Percentiles rank a stretch among this genome's conserved stretches.
Conservation (phyloP, 2,113 vertebrate genomes). For the Numida meleagris region DNA sequence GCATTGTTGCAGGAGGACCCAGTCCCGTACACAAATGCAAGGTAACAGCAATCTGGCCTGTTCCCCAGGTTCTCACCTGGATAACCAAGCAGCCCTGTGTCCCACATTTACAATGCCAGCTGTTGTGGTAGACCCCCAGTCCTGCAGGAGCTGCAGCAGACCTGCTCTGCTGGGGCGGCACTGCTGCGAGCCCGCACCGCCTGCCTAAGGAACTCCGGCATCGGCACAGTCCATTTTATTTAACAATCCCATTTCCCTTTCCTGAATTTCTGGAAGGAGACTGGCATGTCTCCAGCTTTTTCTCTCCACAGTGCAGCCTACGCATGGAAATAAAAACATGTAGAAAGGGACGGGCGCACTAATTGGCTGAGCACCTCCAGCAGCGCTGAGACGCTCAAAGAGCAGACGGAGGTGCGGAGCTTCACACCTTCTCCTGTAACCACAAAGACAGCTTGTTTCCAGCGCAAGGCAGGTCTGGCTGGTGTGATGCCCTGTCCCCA, state of each 20-base stretch:
- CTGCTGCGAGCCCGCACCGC: not conserved
- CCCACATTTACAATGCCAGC: not conserved
- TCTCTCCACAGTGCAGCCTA: not conserved
- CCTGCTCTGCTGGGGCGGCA: rapidly evolving
- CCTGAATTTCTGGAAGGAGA: constrained; percentile 44
- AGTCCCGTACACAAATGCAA: not conserved
- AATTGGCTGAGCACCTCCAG: constrained; percentile 10
- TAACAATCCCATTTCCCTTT: constrained; percentile 61
- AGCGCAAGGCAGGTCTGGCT: not conserved
- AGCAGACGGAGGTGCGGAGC: not conserved
- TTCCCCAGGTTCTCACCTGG: not conserved
- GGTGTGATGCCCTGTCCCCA: not conserved
- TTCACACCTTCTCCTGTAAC: not conserved
- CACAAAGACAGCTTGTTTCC: not conserved
- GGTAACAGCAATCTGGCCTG: rapidly evolving
- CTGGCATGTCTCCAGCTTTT: not conserved
- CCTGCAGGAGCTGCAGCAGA: not conserved
- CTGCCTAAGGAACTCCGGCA: not conserved
- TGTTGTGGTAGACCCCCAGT: not conserved
- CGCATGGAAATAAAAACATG: constrained; percentile 5
- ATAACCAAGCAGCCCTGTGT: not conserved
- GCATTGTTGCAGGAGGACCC: rapidly evolving
- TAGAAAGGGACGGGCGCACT: not conserved
- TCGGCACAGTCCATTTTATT: not conserved
- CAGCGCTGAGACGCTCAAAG: not conserved